Conservation (phyloP, 2,888 invertebrate species). For the Mythimna loreyi region DNA sequence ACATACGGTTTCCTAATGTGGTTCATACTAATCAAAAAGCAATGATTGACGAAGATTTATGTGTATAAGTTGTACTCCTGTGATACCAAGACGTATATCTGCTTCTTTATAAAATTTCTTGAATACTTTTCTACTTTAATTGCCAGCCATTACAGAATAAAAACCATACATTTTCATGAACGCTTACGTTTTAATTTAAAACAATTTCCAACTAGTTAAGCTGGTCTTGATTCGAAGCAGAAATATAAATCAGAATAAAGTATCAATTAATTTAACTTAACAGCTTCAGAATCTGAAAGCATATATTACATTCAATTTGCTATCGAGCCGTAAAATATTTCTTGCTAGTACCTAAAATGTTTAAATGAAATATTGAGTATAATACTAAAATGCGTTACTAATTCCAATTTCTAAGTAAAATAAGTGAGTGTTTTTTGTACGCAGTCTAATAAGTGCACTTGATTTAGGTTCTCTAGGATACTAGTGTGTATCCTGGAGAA, state of each 20-base stretch:
- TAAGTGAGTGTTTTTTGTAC: too few species aligned
- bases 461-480: too few species aligned
- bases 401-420: too few species aligned
- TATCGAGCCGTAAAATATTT: constrained; percentile 9
- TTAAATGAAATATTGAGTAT: neutral
- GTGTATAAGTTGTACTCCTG: too few species aligned
- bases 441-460: too few species aligned
- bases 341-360: neutral
- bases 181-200: constrained; percentile 20
- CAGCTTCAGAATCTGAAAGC: constrained; percentile 4
- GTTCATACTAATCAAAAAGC: too few species aligned
- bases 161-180: constrained; percentile 16
- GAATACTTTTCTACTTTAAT: neutral
- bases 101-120: neutral
- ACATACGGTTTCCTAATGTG: too few species aligned
- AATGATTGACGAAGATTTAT: too few species aligned
- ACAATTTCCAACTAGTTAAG: constrained; percentile 9
- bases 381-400: too few species aligned
- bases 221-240: neutral
- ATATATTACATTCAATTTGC: constrained; percentile 8
- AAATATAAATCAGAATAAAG: constrained; percentile 36
- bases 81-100: neutral
- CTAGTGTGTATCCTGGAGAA: too few species aligned
- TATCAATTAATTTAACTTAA: constrained; percentile 35
- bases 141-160: neutral